A percentile compares a stretch with the other conserved stretches of the same genome.
Evolutionary conservation across 2,113 vertebrate genomes (phyloP).

Genomic region (Pseudolaguvia tuberculata): DNA sequence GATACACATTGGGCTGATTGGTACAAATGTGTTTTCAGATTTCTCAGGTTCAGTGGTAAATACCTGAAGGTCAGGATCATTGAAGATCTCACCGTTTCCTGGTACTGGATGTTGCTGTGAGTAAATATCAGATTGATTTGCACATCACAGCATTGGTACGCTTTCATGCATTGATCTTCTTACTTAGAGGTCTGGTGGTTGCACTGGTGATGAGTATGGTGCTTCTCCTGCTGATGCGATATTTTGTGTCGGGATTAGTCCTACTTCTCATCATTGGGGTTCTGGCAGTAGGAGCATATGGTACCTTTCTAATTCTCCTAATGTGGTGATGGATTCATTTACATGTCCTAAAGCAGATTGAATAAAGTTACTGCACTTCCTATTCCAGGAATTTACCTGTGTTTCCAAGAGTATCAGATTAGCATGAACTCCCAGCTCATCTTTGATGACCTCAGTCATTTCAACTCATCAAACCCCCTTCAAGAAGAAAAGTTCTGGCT

Average conservation of each 20-base stretch:
- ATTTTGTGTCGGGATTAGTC: neutral
- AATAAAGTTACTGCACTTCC: too few relatives aligned
- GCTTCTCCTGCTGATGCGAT: neutral
- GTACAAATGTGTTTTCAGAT: neutral
- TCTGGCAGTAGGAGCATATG: neutral
- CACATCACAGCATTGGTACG: neutral
- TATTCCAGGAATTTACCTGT: neutral
- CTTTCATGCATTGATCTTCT: neutral
- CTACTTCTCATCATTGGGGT: neutral
- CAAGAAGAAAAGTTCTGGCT: neutral
- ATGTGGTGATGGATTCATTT: too few relatives aligned
- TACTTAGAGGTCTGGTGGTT: neutral
- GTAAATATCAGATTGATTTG: neutral
- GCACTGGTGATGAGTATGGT: neutral
- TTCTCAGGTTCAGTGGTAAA: neutral
- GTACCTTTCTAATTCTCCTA: neutral
- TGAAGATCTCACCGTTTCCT: neutral
- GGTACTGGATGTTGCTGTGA: neutral
- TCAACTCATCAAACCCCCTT: neutral
- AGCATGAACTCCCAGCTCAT: neutral
- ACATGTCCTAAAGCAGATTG: too few relatives aligned
- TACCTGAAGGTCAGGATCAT: neutral
- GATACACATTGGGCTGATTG: neutral
- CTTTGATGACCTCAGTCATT: neutral
- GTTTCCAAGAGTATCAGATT: neutral